A percentile compares a stretch with the other conserved stretches of the same genome.
phyloP scores from a whole-genome alignment of 2,888 invertebrate species.

The Sphaerophoria rueppellii region DNA sequence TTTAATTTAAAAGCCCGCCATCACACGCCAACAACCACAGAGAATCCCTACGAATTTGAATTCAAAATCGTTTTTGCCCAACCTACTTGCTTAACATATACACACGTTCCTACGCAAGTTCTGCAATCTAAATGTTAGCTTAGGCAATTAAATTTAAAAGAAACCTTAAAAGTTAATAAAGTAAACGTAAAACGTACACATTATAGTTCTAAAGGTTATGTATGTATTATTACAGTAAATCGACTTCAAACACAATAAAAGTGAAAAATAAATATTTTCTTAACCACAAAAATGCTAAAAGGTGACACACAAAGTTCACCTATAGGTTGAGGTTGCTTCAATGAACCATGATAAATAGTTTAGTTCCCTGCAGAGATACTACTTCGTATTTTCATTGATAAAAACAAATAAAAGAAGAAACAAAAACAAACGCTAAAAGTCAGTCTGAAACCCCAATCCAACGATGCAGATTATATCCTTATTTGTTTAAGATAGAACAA shows the following conservation, averaged over 20 bases:
- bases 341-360: not conserved
- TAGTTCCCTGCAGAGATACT: not conserved
- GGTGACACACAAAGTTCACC: slow-evolving; percentile 23
- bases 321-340: not conserved
- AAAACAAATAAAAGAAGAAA: not conserved
- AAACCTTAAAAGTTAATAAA: not conserved
- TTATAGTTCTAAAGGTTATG: not conserved
- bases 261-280: slow-evolving; percentile 34
- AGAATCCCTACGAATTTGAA: too few relatives aligned
- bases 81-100: too few relatives aligned
- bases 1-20: too few relatives aligned
- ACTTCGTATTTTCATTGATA: slow-evolving; percentile 2
- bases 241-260: slow-evolving; percentile 15
- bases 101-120: not conserved
- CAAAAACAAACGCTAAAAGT: not conserved
- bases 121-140: not conserved
- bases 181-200: not conserved
- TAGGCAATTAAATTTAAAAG: slow-evolving; percentile 7
- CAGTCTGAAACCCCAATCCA: slow-evolving; percentile 22
- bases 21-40: too few relatives aligned
- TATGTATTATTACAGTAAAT: not conserved
- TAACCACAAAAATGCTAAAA: slow-evolving; percentile 34
- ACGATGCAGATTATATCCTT: slow-evolving; percentile 11
- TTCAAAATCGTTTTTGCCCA: too few relatives aligned
- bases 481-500: slow-evolving; percentile 30